phyloP scores from a whole-genome alignment of 2,888 invertebrate genomes.

The Axea sp. region DNA sequence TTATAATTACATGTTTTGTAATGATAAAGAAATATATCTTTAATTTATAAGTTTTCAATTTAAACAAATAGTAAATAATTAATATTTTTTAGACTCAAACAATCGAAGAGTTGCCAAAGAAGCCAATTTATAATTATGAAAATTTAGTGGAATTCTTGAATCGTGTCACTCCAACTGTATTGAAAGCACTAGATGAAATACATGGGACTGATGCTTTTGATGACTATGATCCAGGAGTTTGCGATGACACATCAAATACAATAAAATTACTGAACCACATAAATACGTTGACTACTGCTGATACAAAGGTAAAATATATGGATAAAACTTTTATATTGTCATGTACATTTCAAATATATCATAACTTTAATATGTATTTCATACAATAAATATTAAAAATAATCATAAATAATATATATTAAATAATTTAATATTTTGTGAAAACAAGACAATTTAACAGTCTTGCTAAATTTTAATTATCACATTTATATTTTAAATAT shows the following conservation, averaged over 20 bases:
- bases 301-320: conserved; percentile 66
- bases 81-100: conserved; percentile 76
- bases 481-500: too few species aligned
- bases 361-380: too few species aligned
- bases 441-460: too few species aligned
- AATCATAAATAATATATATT: too few species aligned
- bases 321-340: not conserved
- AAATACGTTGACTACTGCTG: conserved; percentile 64
- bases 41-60: too few species aligned
- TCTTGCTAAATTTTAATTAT: too few species aligned
- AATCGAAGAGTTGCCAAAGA: conserved; percentile 59
- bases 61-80: too few species aligned
- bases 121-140: conserved; percentile 69
- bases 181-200: conserved; percentile 74
- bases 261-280: conserved; percentile 70
- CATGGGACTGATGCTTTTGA: conserved; percentile 73
- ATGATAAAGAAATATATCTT: too few species aligned
- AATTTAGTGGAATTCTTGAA: conserved; percentile 74
- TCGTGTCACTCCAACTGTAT: conserved; percentile 72
- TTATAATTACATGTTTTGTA: too few species aligned
- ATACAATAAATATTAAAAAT: too few species aligned
- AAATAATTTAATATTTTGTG: too few species aligned
- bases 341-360: too few species aligned
- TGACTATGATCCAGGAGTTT: conserved; percentile 69
- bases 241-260: conserved; percentile 63